Conservation (phyloP, 2,888 invertebrate species). For the Hypsopygia costalis region DNA sequence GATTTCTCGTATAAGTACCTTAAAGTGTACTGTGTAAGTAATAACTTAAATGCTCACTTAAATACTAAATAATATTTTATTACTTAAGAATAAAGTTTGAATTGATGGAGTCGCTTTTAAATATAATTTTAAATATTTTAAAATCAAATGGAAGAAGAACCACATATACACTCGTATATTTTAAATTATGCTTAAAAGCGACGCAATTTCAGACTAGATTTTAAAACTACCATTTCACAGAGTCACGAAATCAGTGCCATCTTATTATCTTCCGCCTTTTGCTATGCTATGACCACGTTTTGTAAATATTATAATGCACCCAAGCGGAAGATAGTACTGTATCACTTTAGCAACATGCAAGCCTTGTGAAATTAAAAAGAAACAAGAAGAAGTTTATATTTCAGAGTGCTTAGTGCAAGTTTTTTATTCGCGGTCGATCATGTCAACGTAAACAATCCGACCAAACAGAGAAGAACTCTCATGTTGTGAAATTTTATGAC, state of each 20-base stretch:
- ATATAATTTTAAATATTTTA: conserved; percentile 29
- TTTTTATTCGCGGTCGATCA: no score
- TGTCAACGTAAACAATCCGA: no score
- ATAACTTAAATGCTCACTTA: conserved; percentile 77
- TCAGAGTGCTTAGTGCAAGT: no score
- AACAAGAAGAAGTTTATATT: no score
- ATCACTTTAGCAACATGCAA: no score
- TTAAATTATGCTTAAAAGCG: conserved; percentile 48
- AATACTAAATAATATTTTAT: conserved; percentile 42
- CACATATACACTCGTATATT: conserved; percentile 8
- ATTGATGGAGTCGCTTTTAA: conserved; percentile 50
- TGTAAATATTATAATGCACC: no score
- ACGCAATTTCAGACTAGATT: conserved; percentile 68
- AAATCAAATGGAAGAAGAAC: conserved; percentile 1
- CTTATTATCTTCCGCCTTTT: conserved; percentile 2
- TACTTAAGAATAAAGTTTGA: conserved; percentile 44
- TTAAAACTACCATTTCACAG: conserved; percentile 46
- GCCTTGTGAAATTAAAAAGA: no score
- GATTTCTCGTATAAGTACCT: conserved; percentile 63
- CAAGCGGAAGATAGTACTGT: no score
- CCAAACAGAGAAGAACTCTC: no score
- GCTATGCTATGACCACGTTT: neutral
- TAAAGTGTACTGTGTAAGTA: conserved; percentile 47
- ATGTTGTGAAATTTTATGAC: no score
- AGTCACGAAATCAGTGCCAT: conserved; percentile 39